Percentiles rank a stretch among this genome's conserved stretches.
These are phyloP conservation scores for Gymnocephalus cernua DNA, from an alignment of 2,113 vertebrate genomes.

Conservation along the genomic window DNA sequence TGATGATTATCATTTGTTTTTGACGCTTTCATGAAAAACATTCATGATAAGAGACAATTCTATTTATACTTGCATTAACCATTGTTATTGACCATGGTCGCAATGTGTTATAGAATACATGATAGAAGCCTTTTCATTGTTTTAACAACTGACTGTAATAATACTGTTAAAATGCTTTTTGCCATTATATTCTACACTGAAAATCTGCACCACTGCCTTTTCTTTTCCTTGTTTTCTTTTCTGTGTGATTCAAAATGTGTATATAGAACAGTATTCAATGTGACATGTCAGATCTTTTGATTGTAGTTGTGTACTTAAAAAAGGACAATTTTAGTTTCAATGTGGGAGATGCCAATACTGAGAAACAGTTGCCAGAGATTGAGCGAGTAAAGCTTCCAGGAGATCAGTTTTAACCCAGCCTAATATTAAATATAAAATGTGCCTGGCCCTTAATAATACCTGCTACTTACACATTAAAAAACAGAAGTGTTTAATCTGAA, in stretches of 20 bases:
- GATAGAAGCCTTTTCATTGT: conserved; percentile 50
- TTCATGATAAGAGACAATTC: conserved; percentile 11
- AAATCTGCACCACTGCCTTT: conserved; percentile 68
- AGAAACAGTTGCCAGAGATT: conserved; percentile 48
- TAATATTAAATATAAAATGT: conserved; percentile 39
- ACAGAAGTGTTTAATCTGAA: conserved; percentile 18
- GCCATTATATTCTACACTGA: conserved; percentile 72
- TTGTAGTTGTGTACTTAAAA: conserved; percentile 8
- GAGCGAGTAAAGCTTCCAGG: neutral
- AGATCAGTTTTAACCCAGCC: conserved; percentile 25
- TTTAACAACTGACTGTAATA: conserved; percentile 52
- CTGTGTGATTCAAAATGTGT: conserved; percentile 58
- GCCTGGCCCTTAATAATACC: conserved; percentile 45
- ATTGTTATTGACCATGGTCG: conserved; percentile 54
- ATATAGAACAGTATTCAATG: conserved; percentile 50
- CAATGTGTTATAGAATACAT: conserved; percentile 34
- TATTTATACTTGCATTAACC: conserved; percentile 54
- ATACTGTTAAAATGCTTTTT: conserved; percentile 40
- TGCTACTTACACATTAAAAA: conserved; percentile 26
- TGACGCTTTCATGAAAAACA: conserved; percentile 5
- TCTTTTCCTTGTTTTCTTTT: conserved; percentile 26
- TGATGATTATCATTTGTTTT: conserved; percentile 1
- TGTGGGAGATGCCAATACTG: conserved; percentile 41
- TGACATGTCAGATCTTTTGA: conserved; percentile 47
- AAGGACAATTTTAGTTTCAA: neutral